Conservation (phyloP, 2,113 vertebrate genomes). For the Psilopogon haemacephalus region DNA sequence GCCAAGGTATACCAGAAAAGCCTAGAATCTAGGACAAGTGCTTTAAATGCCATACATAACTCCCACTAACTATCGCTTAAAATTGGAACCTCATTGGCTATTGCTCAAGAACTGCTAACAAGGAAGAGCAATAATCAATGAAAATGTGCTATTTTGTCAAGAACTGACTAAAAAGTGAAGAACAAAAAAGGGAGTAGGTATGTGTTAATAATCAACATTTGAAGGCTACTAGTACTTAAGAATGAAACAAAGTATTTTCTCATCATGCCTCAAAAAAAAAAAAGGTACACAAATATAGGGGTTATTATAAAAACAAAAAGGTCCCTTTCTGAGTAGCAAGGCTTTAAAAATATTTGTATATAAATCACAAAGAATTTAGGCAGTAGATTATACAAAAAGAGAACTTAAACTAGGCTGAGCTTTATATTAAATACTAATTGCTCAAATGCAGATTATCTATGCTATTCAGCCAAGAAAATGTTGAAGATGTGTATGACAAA, state of each 20-base stretch:
- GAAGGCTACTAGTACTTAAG: neutral
- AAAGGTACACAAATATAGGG: neutral
- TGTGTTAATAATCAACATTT: neutral
- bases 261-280: neutral
- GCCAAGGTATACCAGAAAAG: neutral
- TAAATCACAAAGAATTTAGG: neutral
- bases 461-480: neutral
- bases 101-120: conserved; percentile 11
- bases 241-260: neutral
- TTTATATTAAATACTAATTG: neutral
- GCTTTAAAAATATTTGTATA: neutral
- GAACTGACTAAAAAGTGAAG: neutral
- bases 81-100: neutral
- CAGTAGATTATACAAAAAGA: neutral
- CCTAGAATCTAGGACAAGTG: neutral
- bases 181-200: neutral
- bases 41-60: neutral
- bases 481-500: neutral
- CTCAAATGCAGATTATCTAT: neutral
- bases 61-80: neutral
- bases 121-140: neutral
- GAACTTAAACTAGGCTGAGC: neutral
- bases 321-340: neutral
- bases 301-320: neutral
- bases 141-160: neutral